These are phyloP conservation scores for Seriola aureovittata DNA, from an alignment of 2,113 vertebrate genomes.

Conservation along the genomic window DNA sequence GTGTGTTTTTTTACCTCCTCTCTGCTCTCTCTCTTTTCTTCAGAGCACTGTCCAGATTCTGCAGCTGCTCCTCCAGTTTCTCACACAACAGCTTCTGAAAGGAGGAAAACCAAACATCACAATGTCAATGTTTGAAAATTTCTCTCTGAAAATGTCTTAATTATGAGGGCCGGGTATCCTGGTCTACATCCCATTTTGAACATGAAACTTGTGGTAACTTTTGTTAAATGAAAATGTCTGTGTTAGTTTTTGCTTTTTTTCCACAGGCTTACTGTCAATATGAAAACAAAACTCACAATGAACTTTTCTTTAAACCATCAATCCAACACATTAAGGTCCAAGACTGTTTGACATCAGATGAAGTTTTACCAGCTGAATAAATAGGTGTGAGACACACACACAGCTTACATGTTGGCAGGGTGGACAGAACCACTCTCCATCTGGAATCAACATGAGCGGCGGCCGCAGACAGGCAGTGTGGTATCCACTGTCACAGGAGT, in stretches of 20 bases:
- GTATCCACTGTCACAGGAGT: constrained; percentile 95
- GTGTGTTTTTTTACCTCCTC: constrained; percentile 86
- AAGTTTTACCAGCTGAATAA: too few relatives aligned
- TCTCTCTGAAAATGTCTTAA: not conserved
- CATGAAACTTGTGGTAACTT: too few relatives aligned
- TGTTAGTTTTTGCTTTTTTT: too few relatives aligned
- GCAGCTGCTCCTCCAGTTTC: constrained; percentile 95
- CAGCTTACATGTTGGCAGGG: constrained; percentile 95
- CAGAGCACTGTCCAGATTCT: constrained; percentile 94
- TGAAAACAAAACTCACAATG: not conserved
- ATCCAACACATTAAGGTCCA: too few relatives aligned
- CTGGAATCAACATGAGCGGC: constrained; percentile 96
- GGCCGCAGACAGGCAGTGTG: constrained; percentile 97
- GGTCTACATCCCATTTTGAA: too few relatives aligned
- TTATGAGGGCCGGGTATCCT: too few relatives aligned
- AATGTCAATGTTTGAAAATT: not conserved
- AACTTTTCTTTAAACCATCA: not conserved
- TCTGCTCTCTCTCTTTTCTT: constrained; percentile 97
- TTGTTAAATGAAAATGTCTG: too few relatives aligned
- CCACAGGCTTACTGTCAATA: too few relatives aligned
- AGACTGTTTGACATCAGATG: too few relatives aligned
- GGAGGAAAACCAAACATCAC: not conserved
- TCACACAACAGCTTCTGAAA: constrained; percentile 95
- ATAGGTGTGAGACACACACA: not conserved
- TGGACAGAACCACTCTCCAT: constrained; percentile 98